Evolutionary conservation across 1,140 invertebrate species (phyloP).

Genomic region (Nephotettix cincticeps): DNA sequence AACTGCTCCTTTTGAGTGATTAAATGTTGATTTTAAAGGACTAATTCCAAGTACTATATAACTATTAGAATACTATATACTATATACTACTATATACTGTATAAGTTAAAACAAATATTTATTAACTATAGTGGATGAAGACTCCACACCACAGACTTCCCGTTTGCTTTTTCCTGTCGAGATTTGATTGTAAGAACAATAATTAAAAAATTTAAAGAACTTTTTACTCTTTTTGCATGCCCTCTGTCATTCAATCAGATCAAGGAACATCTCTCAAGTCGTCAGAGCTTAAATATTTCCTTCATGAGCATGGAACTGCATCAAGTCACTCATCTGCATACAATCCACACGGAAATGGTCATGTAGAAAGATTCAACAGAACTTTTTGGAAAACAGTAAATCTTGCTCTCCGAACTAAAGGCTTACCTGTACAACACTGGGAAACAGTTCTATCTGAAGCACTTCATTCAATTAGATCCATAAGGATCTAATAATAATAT

Average conservation of each 20-base stretch:
- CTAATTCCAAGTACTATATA: background rate
- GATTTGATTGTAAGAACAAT: background rate
- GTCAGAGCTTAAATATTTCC: too few species aligned
- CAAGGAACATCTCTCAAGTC: too few species aligned
- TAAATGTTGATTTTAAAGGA: background rate
- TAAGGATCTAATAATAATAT: too few species aligned
- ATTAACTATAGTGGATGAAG: background rate
- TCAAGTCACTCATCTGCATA: background rate
- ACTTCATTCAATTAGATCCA: conserved; percentile 11
- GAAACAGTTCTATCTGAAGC: conserved; percentile 13
- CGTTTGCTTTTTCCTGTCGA: background rate
- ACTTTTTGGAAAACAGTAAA: conserved; percentile 8
- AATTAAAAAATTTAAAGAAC: background rate
- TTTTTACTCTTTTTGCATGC: background rate
- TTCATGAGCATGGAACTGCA: background rate
- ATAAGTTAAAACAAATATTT: too few species aligned
- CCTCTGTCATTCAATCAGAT: background rate
- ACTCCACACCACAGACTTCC: background rate
- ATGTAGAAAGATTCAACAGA: conserved; percentile 7
- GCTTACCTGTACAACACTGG: background rate
- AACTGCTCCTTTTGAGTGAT: background rate
- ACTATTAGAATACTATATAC: background rate
- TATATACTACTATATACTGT: too few species aligned
- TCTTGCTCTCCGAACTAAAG: background rate
- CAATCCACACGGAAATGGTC: conserved; percentile 21